Conservation (phyloP, 2,113 vertebrate species). For the Psilopsiagon aurifrons region DNA sequence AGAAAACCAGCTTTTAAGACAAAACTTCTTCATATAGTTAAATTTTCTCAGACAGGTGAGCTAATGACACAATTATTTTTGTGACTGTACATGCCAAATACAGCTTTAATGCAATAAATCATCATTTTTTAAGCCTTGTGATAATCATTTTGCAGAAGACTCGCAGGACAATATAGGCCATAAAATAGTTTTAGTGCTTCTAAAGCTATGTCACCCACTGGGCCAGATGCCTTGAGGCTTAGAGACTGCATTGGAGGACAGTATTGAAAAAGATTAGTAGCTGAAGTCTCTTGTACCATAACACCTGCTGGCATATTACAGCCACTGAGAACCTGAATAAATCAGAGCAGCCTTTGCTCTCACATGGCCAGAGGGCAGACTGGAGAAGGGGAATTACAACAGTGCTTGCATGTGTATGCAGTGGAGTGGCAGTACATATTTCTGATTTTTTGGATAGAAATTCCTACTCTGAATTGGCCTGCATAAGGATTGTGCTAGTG, state of each 20-base stretch:
- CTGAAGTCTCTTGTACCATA: not conserved
- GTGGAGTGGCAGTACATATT: not conserved
- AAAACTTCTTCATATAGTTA: not conserved
- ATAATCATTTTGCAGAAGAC: not conserved
- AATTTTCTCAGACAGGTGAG: not conserved
- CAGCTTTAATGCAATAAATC: not conserved
- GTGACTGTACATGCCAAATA: not conserved
- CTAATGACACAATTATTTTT: not conserved
- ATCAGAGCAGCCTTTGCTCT: not conserved
- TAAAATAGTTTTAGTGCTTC: not conserved
- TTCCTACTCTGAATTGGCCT: not conserved
- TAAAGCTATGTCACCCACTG: not conserved
- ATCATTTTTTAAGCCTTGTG: not conserved
- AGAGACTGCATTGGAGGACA: not conserved
- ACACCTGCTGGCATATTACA: not conserved
- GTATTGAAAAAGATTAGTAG: not conserved
- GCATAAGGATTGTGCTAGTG: not conserved
- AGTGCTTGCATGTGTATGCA: not conserved
- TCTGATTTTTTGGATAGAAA: not conserved
- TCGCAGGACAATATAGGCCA: not conserved
- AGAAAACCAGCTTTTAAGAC: not conserved
- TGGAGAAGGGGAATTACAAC: not conserved
- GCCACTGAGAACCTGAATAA: not conserved
- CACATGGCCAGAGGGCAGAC: not conserved
- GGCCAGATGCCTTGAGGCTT: not conserved